phyloP scores from a whole-genome alignment of 2,888 invertebrate species.

The Itoplectis maculator region DNA sequence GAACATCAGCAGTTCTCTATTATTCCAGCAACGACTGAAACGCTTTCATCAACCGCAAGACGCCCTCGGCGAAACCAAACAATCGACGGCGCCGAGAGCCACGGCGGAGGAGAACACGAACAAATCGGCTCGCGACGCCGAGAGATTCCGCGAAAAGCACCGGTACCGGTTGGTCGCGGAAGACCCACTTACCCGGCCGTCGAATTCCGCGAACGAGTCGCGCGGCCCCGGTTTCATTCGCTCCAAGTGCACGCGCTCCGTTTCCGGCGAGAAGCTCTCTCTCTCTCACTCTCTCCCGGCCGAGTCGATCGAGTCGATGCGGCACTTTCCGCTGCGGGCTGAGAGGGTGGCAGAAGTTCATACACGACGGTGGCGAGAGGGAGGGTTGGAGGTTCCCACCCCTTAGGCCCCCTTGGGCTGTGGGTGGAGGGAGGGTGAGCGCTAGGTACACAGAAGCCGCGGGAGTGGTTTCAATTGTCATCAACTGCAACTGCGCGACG shows the following conservation, averaged over 20 bases:
- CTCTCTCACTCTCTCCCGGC: too few relatives aligned
- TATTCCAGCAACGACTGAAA: background rate
- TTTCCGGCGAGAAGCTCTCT: too few relatives aligned
- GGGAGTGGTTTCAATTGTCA: constrained; percentile 51
- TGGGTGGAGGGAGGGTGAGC: constrained; percentile 5
- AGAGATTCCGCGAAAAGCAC: constrained; percentile 12
- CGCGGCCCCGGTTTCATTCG: constrained; percentile 47
- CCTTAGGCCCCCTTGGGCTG: too few relatives aligned
- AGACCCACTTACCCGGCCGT: constrained; percentile 17
- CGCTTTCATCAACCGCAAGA: background rate
- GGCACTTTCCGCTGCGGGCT: background rate
- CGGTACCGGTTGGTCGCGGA: background rate
- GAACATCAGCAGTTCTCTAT: too few relatives aligned
- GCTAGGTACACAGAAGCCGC: constrained; percentile 15
- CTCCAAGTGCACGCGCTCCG: constrained; percentile 15
- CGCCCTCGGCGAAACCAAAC: background rate
- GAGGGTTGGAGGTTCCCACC: too few relatives aligned
- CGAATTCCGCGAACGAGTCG: constrained; percentile 34
- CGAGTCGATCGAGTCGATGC: constrained; percentile 39
- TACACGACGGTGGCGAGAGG: too few relatives aligned
- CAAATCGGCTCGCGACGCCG: background rate
- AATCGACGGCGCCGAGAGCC: background rate
- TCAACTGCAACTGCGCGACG: constrained; percentile 28
- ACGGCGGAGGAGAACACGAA: too few relatives aligned
- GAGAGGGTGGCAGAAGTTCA: background rate